Base-by-base conservation (phyloP, 37 sponge, comb jelly and placozoan genomes). In the Ephydatia muelleri region DNA sequence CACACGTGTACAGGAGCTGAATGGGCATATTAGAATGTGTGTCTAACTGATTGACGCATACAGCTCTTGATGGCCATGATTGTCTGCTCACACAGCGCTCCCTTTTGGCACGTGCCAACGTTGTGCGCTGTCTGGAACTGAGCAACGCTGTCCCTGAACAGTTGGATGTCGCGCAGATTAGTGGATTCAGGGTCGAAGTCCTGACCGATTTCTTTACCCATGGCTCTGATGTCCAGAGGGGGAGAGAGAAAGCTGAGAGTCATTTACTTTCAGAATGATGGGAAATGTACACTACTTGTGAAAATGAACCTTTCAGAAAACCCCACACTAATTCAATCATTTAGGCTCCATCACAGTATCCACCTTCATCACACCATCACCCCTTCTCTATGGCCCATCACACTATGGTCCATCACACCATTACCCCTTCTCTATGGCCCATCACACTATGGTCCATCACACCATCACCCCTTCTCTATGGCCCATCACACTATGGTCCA, bases 181-280 rank as follows among this genome's bases (percentile, higher is more conserved):
- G 75, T 79, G 9, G 89, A 89, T n/a, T 65, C 67, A 66, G 89
- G 89, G 75, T 89, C 49, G 36, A 84, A 89, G 27, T 38, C 79
- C 21, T 72, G 71, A 4, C 73, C 79, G 3, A 84, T 65, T 9
- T 84, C 49, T 25, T 26, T 5, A 4, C 65, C 74, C 33, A 67
- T 8, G 22, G 36, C 83, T 81, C 3, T 79, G n/a, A n/a, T n/a
- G 37, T 64, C 83, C 77, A 66, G 73, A 21, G 28, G 28, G 35
- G 23, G 35, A 29, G 73, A 73, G 2, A 32, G 6, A 35, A n/a
- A n/a, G n/a, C n/a, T n/a, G n/a, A n/a, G n/a, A n/a, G n/a, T n/a
- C n/a, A n/a, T n/a, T 73, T 11, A 68, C 28, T 68, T n/a, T 68
- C 28, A 35, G 3, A 73, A 30, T 11, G 34, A 2, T 73, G 29